Evolutionary conservation across 2,888 invertebrate species (phyloP), one percentile per base, ranked within the genome.

Genomic region (Caenorhabditis doughertyi): DNA sequence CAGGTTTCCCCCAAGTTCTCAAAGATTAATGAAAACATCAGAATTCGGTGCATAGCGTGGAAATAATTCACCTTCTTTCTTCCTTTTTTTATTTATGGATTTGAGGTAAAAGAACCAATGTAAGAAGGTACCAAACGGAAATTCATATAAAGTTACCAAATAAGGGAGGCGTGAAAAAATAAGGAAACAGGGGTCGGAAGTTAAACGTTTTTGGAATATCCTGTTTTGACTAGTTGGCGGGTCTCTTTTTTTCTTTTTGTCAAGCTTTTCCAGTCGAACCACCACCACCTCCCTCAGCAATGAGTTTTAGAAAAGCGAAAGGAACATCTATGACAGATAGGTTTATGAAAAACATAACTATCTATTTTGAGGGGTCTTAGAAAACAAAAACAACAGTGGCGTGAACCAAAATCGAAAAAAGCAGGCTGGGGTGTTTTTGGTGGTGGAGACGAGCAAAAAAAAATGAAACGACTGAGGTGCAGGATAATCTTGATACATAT

Each of bases 401-500:
- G n/a, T n/a, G 35, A 27, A 27, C 16, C 27, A 25, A 49, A 47
- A 47, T 9, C 13, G 39, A 49, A 32, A 47, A 47, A 42, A 47
- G 16, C 44, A 9, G 16, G 44, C 42, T 23, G 60, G 23, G 25
- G 4, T n/a, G n/a, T n/a, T n/a, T n/a, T n/a, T n/a, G 44, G 56
- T 18, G 8, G 23, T 56, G 21, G 32, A 39, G 9, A 39, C 39
- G 39, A 39, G 11, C n/a, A n/a, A 53, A 21, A 18, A 29, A 29
- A 42, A 62, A 27, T 18, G 29, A 64, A 64, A 18, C 25, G 39
- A 25, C 51, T 35, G 60, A 68, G 60, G 74, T 58, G 58, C 64
- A 65, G 55, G 67, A 76, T 58, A 68, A 68, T 68, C 58, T 68
- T 77, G 60, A 76, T 76, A 70, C 68, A 77, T 77, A 77, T 77